Evolutionary conservation across 2,797 vertebrate genomes (phyloP), one percentile per base, ranked within the genome.

Genomic region (Netta rufina): DNA sequence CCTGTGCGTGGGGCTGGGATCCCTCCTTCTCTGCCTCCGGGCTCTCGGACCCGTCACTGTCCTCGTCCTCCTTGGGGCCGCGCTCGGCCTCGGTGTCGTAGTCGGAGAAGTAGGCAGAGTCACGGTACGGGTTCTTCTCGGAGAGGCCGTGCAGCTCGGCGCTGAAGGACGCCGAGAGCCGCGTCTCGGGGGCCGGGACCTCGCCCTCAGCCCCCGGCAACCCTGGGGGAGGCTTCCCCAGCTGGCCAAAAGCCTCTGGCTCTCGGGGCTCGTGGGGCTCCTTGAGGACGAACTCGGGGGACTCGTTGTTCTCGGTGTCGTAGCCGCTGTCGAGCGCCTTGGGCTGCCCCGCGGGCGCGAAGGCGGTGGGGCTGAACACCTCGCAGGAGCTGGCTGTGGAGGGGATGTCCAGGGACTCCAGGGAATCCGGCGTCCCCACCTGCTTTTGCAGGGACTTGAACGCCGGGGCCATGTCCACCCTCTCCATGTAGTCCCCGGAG

Each of bases 101-200:
- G 96, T 99, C 99, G 0, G 99, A 99, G 96, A 99, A 99, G 96
- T 99, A 99, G 30, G 99, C 99, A 0, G 99, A 99, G 98, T 99
- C 99, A 53, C 99, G 98, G 92, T 99, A 99, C 13, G 99, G 98
- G 51, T 98, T 99, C 92, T 99, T 98, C 47, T 98, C 98, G 1
- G 97, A 97, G 12, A 99, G 97, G 20, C 97, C 97, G 14, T 97
- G 95, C 38, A 98, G 97, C 27, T 98, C 98, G 4, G 97, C 67
- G 9, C 89, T 97, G 8, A 98, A 97, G 28, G 79, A 62, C 1
- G 72, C 20, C 30, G 96, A 91, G 45, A 97, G 93, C 27, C 36
- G 96, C 9, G 98, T 88, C 49, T 96, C 96, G 0, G 91, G 96
- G 36, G 93, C 96, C 1, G 89, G 95, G 45, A 97, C 93, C 67